Base-by-base conservation (phyloP, 1,140 invertebrate genomes). In the Pentalonia nigronervosa region DNA sequence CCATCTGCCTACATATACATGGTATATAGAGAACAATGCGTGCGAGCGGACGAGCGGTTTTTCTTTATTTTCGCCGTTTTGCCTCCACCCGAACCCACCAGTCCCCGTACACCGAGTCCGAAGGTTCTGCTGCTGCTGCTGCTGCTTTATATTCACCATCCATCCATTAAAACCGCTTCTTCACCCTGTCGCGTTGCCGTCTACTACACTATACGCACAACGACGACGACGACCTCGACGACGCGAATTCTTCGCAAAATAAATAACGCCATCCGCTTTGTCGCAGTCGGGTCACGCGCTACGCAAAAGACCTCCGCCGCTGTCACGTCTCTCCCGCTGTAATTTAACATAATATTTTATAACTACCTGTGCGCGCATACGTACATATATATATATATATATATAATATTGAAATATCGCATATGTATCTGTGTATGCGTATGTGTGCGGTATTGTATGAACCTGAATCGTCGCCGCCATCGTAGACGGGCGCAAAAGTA, bases 61-160 rank as follows among this genome's bases (percentile, higher is more conserved):
- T 89, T 89, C 86, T 88, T 48, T 50, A 53, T 89, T 89, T 89
- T 36, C 48, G 87, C 34, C 14, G 47, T 87, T 17, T 47, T 34
- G 11, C 30, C 45, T 48, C 45, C 30, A n/a, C 30, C 60, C 60
- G 60, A 76, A 14, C 23, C 60, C n/a, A n/a, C 60, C 60, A 20
- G n/a, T 14, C 60, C 60, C 60, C 60, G 3, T n/a, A n/a, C 60
- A 14, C 7, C 45, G 86, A 45, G 86, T 36, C 87, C 48, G 47
- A 36, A 50, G 47, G 87, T 34, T 34, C 87, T 76, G 60, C 30
- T 30, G 60, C 30, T 11, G 56, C 86, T 50, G n/a, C n/a, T n/a
- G 60, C 87, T 89, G 34, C n/a, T 89, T 89, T 89, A 89, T 89
- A 89, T 89, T 89, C 87, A 89, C 87, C 87, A 50, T 89, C 87